Percentiles rank a stretch among this genome's conserved stretches.
Conservation (phyloP, 1,140 invertebrate genomes). For the Drosophila ficusphila region DNA sequence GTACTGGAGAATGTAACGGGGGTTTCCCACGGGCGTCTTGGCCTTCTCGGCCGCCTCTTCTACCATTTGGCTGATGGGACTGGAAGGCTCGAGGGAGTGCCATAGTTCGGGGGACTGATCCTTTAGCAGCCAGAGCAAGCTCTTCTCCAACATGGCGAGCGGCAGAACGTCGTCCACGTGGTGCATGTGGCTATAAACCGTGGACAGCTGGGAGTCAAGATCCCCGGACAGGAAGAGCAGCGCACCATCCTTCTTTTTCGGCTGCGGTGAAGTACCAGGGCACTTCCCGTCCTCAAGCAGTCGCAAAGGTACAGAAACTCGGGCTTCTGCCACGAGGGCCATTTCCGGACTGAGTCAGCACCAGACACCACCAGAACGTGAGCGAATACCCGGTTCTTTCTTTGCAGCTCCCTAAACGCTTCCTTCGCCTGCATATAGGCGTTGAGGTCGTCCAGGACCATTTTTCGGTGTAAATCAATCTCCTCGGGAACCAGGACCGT, state of each 20-base stretch:
- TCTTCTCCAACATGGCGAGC: conserved; percentile 12
- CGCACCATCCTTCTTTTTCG: conserved; percentile 2
- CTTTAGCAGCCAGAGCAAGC: background rate
- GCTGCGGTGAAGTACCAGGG: conserved; percentile 35
- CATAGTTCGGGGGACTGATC: conserved; percentile 31
- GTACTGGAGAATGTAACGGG: conserved; percentile 14
- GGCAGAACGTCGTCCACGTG: conserved; percentile 45
- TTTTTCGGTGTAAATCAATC: conserved; percentile 20
- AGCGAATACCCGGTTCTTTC: background rate
- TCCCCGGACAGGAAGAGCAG: conserved; percentile 26
- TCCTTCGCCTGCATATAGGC: background rate
- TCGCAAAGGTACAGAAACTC: conserved; percentile 59
- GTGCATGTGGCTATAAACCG: conserved; percentile 20
- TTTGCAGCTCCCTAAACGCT: background rate
- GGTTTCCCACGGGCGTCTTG: conserved; percentile 19
- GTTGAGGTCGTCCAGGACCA: conserved; percentile 25
- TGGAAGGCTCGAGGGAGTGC: conserved; percentile 6
- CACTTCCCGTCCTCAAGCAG: conserved; percentile 33
- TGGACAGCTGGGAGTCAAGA: conserved; percentile 5
- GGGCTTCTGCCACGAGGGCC: conserved; percentile 18
- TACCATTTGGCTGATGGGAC: conserved; percentile 8
- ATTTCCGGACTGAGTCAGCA: background rate
- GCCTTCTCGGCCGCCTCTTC: conserved; percentile 17
- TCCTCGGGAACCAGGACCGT: conserved; percentile 11
- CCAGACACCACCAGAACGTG: conserved; percentile 49